Conservation (phyloP, 2,797 vertebrate genomes). For the Mormyrus hasselquistii region DNA sequence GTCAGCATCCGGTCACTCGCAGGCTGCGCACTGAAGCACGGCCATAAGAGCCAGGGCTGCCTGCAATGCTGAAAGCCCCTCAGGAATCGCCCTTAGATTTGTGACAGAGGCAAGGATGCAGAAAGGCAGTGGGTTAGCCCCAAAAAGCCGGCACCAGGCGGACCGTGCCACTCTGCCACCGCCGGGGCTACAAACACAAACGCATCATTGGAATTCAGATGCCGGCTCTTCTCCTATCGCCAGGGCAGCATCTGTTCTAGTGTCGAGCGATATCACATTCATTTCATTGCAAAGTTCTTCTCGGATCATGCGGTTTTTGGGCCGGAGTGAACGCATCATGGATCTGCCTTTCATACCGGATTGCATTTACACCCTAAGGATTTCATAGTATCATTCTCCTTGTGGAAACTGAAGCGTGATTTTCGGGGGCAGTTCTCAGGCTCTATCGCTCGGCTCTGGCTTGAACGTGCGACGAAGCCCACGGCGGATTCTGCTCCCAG, state of each 20-base stretch:
- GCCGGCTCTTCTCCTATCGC: neutral
- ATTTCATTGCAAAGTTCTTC: neutral
- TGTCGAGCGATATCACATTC: neutral
- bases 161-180: neutral
- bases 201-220: neutral
- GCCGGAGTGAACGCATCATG: neutral
- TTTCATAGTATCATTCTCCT: neutral
- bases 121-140: neutral
- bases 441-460: neutral
- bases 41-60: conserved; percentile 38
- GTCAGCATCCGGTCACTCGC: neutral
- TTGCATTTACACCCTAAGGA: neutral
- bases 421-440: neutral
- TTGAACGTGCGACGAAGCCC: too few species aligned
- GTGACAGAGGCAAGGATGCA: neutral
- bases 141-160: neutral
- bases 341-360: neutral
- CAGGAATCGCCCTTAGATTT: neutral
- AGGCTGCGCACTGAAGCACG: conserved; percentile 25
- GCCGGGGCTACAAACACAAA: neutral
- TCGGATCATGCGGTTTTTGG: neutral
- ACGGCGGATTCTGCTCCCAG: neutral
- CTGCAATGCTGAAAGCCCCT: neutral
- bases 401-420: neutral
- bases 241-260: neutral